Evolutionary conservation across 92 coral and sea anemone genomes (phyloP), one percentile per base, ranked within the genome.

Genomic region (Anthopleura xanthogrammica): DNA sequence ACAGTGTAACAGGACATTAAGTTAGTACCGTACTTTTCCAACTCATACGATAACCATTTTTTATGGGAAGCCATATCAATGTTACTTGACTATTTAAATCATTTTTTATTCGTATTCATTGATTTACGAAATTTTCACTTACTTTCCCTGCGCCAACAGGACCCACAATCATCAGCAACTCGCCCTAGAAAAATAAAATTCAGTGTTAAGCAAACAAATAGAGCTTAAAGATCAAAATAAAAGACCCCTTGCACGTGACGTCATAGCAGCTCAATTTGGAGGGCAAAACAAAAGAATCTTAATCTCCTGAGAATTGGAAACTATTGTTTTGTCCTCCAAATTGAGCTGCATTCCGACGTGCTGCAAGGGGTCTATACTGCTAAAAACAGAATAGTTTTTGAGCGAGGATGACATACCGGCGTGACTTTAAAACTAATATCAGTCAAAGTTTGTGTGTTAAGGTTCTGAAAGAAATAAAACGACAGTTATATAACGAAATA

Each of bases 81-180:
- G 29, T 22, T n/a, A 64, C 36, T 23, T 20, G 36, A 13, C 5
- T 68, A 3, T 8, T 2, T 11, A 29, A 68, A 68, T 12, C 3
- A 12, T 22, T 23, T 10, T 9, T n/a, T 9, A 23, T 4, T 24
- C 14, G 8, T 10, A 23, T 24, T 29, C 5, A 24, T 23, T 36
- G 41, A 24, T 68, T 23, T 23, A 2, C 4, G 74, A 12, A 0
- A 10, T 6, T 29, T 23, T 2, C 6, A 52, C 20, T 58, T 83
- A 97, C 99, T 95, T 97, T 97, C 87, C 99, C 99, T 46, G 93
- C 82, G 1, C 99, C 99, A 43, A 96, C 99, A 16, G 98, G 98
- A 48, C 98, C 99, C 40, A 96, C 83, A 11, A 96, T 90, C 88
- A 94, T 92, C 41, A 92, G 88, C 41, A 96, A 94, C 54, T 96